Base-by-base conservation (phyloP, 37 sponge, comb jelly and placozoan genomes). In the Crambe crambe region DNA sequence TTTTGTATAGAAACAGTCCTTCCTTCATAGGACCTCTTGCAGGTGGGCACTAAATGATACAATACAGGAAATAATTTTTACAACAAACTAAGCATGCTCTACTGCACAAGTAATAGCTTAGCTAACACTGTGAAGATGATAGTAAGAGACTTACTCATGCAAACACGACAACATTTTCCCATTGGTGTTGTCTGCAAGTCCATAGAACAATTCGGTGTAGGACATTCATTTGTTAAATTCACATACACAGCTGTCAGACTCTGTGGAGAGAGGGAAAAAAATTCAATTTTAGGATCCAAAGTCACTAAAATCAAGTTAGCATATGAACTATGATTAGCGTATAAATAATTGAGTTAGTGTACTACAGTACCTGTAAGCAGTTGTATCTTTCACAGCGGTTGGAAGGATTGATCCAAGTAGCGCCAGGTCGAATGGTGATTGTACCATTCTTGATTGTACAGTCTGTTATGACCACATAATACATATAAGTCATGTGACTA, bases 301-400 rank as follows among this genome's bases (percentile, higher is more conserved):
- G n/a, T n/a, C n/a, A n/a, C n/a, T n/a, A n/a, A n/a, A n/a, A n/a
- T n/a, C n/a, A n/a, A n/a, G n/a, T n/a, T n/a, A n/a, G n/a, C n/a
- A n/a, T n/a, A n/a, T n/a, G n/a, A n/a, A n/a, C n/a, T n/a, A n/a
- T n/a, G n/a, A n/a, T n/a, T n/a, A n/a, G n/a, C n/a, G n/a, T n/a
- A n/a, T n/a, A n/a, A n/a, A n/a, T n/a, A n/a, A n/a, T n/a, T n/a
- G 6, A 47, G 51, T 15, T 47, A 47, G 6, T 47, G 12, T 47
- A 12, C 51, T 12, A 15, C 10, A 6, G 10, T 47, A 47, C 51
- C 51, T 47, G 51, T 32, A 10, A 2, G 36, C 74, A 73, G 34
- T 73, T 43, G 35, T 54, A 73, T 73, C 74, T 73, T n/a, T 73
- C 56, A 54, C 74, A 73, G 3, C 74, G 30, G 56, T 73, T 54